Conservation (phyloP, 2,888 invertebrate species). For the Lycaena phlaeas region DNA sequence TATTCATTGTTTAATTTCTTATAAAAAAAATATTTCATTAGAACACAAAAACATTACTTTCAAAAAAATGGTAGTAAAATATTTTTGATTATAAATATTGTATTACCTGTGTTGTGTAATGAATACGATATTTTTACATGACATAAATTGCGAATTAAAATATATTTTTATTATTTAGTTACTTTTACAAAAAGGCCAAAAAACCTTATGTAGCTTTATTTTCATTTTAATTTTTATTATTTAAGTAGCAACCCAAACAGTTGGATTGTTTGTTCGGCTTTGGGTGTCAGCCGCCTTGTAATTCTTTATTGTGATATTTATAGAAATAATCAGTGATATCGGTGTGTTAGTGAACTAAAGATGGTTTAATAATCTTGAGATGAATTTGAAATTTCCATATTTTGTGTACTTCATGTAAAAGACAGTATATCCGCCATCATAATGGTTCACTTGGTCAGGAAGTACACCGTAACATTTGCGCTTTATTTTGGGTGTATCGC, state of each 20-base stretch:
- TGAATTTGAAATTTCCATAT: conserved; percentile 41
- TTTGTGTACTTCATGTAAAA: conserved; percentile 46
- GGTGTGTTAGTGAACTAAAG: conserved; percentile 41
- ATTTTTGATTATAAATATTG: too few relatives aligned
- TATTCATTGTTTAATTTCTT: too few relatives aligned
- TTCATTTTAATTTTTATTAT: neutral
- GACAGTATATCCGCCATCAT: conserved; percentile 62
- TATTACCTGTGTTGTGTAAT: too few relatives aligned
- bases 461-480: conserved; percentile 50
- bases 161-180: too few relatives aligned
- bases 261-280: conserved; percentile 68
- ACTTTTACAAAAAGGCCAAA: too few relatives aligned
- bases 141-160: too few relatives aligned
- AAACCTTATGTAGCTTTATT: too few relatives aligned
- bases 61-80: too few relatives aligned
- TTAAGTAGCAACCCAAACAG: conserved; percentile 32
- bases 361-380: conserved; percentile 51
- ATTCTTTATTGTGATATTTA: conserved; percentile 52
- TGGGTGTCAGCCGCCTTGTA: conserved; percentile 66
- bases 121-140: too few relatives aligned
- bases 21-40: too few relatives aligned
- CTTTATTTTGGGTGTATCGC: conserved; percentile 60
- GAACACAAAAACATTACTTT: too few relatives aligned
- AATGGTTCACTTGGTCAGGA: conserved; percentile 54
- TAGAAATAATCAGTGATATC: conserved; percentile 49